Conservation (phyloP, 1,140 invertebrate genomes). For the Hyles euphorbiae region DNA sequence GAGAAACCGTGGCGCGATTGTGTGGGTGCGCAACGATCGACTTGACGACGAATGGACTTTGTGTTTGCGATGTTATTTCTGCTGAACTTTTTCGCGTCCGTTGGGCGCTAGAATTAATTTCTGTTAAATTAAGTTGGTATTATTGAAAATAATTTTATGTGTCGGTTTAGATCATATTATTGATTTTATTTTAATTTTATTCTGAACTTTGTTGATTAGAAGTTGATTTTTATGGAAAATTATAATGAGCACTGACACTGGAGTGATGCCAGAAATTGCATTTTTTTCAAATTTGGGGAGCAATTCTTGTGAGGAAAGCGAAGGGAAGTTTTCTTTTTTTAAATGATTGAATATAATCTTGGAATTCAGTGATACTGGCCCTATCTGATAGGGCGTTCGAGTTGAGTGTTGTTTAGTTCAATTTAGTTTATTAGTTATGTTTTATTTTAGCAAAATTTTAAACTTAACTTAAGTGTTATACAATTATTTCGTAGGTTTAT, state of each 20-base stretch:
- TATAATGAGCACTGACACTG: constrained; percentile 48
- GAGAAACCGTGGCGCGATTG: constrained; percentile 26
- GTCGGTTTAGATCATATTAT: constrained; percentile 72
- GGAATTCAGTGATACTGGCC: constrained; percentile 66
- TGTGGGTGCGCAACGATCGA: constrained; percentile 9
- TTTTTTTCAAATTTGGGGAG: constrained; percentile 49
- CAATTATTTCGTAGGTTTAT: constrained; percentile 71
- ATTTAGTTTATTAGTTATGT: constrained; percentile 76
- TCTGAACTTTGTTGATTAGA: constrained; percentile 72
- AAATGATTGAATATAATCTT: constrained; percentile 55
- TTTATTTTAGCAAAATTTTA: constrained; percentile 75
- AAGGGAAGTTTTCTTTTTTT: constrained; percentile 42
- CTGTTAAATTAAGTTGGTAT: constrained; percentile 75
- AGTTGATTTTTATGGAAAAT: constrained; percentile 70
- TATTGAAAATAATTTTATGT: constrained; percentile 75
- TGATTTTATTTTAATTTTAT: constrained; percentile 76
- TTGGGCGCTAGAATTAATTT: constrained; percentile 63
- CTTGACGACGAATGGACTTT: constrained; percentile 26
- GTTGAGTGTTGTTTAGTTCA: constrained; percentile 74
- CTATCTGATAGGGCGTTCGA: constrained; percentile 65
- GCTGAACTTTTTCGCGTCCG: constrained; percentile 41
- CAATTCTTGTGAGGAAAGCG: constrained; percentile 49
- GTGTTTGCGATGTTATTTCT: constrained; percentile 21
- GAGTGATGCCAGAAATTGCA: constrained; percentile 69
- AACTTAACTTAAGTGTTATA: constrained; percentile 73